These are phyloP conservation scores for Vulpes ferrilata DNA, from an alignment of 2,113 vertebrate species.

Conservation along the genomic window DNA sequence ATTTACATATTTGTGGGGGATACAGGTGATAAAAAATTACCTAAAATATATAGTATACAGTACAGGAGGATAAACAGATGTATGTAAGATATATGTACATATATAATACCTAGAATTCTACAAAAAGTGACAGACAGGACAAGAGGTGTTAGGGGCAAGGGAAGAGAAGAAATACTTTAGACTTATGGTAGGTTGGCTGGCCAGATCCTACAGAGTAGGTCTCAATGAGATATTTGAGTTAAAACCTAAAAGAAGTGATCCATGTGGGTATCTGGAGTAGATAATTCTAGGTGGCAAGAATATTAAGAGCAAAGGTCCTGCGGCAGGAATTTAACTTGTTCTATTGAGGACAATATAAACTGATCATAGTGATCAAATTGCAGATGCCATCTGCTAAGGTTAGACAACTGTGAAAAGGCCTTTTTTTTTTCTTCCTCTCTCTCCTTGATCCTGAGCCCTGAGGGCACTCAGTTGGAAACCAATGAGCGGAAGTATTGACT, in stretches of 20 bases:
- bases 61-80: neutral
- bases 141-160: neutral
- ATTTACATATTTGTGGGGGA: neutral
- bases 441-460: neutral
- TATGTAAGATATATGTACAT: neutral
- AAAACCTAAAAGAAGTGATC: neutral
- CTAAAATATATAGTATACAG: neutral
- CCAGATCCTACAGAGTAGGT: neutral
- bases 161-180: neutral
- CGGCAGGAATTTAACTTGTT: neutral
- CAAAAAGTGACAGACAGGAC: neutral
- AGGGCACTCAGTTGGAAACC: neutral
- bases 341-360: neutral
- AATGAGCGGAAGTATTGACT: neutral
- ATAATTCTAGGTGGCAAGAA: neutral
- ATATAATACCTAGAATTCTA: neutral
- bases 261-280: too few species aligned
- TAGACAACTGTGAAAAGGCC: neutral
- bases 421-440: neutral
- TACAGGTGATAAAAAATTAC: neutral
- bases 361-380: neutral
- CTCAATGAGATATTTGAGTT: neutral
- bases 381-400: neutral
- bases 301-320: neutral
- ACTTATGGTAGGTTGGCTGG: neutral